Conservation (phyloP, 2,113 vertebrate genomes). For the Pangasianodon gigas region DNA sequence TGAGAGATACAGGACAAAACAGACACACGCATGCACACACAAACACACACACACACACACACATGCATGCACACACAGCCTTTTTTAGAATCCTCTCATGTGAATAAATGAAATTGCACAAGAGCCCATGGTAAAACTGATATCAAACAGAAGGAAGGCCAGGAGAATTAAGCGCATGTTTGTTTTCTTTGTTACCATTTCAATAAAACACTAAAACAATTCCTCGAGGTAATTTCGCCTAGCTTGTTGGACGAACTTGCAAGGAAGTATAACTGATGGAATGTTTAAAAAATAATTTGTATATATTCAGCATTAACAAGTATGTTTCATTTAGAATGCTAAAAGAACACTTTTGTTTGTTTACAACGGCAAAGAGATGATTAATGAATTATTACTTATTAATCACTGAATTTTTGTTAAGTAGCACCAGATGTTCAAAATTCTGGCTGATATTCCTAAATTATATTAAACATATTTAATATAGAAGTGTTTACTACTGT, state of each 20-base stretch:
- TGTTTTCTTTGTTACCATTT: constrained; percentile 65
- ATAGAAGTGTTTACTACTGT: neutral
- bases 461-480: neutral
- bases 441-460: constrained; percentile 59
- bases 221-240: constrained; percentile 65
- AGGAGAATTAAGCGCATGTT: constrained; percentile 67
- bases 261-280: constrained; percentile 63
- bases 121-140: constrained; percentile 57
- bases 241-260: constrained; percentile 69
- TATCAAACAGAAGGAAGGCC: constrained; percentile 65
- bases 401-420: constrained; percentile 66
- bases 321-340: constrained; percentile 67
- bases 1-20: constrained; percentile 55
- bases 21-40: neutral
- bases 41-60: constrained; percentile 5
- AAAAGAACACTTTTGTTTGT: constrained; percentile 62
- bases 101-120: constrained; percentile 57
- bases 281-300: constrained; percentile 75
- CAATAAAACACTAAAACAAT: constrained; percentile 68
- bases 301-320: constrained; percentile 69
- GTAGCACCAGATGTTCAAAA: constrained; percentile 66
- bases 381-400: constrained; percentile 68
- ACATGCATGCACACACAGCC: neutral
- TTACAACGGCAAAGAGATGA: constrained; percentile 67
- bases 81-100: constrained; percentile 42